A percentile compares a stretch with the other conserved stretches of the same genome.
These are phyloP conservation scores for Macaria liturata DNA, from an alignment of 2,888 invertebrate species.

Conservation along the genomic window DNA sequence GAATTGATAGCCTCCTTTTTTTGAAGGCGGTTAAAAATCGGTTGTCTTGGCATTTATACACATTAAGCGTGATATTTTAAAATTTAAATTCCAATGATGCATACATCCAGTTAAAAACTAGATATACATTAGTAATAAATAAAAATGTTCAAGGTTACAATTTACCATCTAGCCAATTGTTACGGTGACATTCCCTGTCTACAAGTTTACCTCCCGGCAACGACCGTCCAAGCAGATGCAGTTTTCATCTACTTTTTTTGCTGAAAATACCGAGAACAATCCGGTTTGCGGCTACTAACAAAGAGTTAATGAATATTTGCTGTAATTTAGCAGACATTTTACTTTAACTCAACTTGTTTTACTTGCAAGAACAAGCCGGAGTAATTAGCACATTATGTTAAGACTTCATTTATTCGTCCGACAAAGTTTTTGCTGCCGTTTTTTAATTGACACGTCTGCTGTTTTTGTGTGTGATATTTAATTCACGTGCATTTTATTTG, in stretches of 20 bases:
- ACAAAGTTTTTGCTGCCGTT: conserved; percentile 27
- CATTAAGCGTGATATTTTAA: too few species aligned
- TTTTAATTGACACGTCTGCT: conserved; percentile 38
- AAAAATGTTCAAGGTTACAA: too few species aligned
- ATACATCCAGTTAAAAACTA: too few species aligned
- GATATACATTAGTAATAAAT: too few species aligned
- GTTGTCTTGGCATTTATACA: too few species aligned
- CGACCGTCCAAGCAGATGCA: conserved; percentile 36
- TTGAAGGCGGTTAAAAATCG: too few species aligned
- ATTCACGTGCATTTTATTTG: not conserved
- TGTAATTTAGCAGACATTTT: conserved; percentile 35
- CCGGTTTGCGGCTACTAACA: conserved; percentile 47
- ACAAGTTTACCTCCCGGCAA: conserved; percentile 48
- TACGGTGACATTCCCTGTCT: conserved; percentile 40
- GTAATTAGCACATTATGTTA: conserved; percentile 48
- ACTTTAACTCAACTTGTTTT: conserved; percentile 34
- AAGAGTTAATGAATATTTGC: conserved; percentile 61
- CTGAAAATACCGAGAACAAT: conserved; percentile 34
- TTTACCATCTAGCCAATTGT: too few species aligned
- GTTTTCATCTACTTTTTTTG: conserved; percentile 40
- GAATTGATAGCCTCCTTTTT: too few species aligned
- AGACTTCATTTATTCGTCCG: conserved; percentile 31
- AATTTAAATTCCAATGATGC: too few species aligned
- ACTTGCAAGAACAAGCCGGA: conserved; percentile 36
- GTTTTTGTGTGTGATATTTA: conserved; percentile 9